Evolutionary conservation across 2,797 vertebrate genomes (phyloP).

Genomic region (Gymnocypris eckloni): DNA sequence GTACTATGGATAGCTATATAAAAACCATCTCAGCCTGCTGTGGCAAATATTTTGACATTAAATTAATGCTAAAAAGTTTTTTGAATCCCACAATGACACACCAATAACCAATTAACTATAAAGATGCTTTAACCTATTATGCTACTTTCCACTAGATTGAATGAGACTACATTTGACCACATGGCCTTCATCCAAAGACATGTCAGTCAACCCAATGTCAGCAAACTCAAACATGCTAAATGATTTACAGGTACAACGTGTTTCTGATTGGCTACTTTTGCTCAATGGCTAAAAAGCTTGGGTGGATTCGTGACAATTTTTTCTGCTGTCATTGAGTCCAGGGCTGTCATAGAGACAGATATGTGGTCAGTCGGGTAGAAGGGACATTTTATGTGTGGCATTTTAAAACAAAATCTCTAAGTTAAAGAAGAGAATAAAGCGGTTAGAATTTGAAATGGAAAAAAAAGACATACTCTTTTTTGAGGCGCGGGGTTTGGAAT

Average conservation of each 20-base stretch:
- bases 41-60: not conserved
- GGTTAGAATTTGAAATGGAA: not conserved
- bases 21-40: not conserved
- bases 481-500: conserved; percentile 77
- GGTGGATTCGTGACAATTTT: not conserved
- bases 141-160: not conserved
- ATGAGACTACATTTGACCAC: not conserved
- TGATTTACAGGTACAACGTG: not conserved
- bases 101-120: not conserved
- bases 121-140: not conserved
- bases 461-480: conserved; percentile 80
- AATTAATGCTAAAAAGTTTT: not conserved
- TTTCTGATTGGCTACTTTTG: not conserved
- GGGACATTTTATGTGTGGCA: not conserved
- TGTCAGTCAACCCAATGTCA: not conserved
- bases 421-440: not conserved
- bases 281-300: not conserved
- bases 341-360: not conserved
- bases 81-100: not conserved
- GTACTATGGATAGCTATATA: not conserved
- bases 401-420: not conserved
- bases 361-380: not conserved
- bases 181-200: not conserved
- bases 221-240: not conserved
- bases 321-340: not conserved